A percentile compares a stretch with the other conserved stretches of the same genome.
phyloP scores from a whole-genome alignment of 2,113 vertebrate genomes.

The Mustela nigripes region DNA sequence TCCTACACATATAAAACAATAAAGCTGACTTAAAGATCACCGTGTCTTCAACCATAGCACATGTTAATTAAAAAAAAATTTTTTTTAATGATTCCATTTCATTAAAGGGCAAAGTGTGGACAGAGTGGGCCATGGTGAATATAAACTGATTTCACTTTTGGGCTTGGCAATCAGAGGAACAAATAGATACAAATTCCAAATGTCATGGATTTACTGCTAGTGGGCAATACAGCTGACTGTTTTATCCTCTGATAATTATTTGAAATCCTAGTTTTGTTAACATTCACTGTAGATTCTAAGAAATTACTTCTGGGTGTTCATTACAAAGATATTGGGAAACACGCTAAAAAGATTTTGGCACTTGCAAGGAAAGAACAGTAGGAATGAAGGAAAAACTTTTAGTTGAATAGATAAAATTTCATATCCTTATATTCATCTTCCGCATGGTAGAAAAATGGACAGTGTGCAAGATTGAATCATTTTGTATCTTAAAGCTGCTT shows the following conservation, averaged over 20 bases:
- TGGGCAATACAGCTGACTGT: not conserved
- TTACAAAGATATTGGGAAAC: conserved; percentile 46
- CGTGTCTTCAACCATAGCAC: not conserved
- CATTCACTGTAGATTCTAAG: not conserved
- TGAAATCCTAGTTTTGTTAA: conserved; percentile 32
- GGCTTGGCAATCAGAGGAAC: not conserved
- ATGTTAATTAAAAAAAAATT: not conserved
- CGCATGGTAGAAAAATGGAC: not conserved
- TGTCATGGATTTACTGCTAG: not conserved
- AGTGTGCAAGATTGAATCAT: not conserved
- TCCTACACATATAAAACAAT: not conserved
- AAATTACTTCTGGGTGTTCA: not conserved
- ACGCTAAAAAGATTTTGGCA: not conserved
- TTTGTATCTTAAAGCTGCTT: not conserved
- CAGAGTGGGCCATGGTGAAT: not conserved
- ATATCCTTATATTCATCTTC: not conserved
- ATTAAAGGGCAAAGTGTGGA: not conserved
- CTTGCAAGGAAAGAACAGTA: conserved; percentile 20
- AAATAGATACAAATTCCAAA: conserved; percentile 54
- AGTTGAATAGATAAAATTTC: conserved; percentile 22
- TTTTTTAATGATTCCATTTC: conserved; percentile 21
- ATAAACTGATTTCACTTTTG: conserved; percentile 5
- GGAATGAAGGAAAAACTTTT: not conserved
- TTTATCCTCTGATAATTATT: conserved; percentile 39
- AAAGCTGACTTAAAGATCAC: not conserved